Base-by-base conservation (phyloP, 2,888 invertebrate genomes). In the Lacanobia wlatinum region DNA sequence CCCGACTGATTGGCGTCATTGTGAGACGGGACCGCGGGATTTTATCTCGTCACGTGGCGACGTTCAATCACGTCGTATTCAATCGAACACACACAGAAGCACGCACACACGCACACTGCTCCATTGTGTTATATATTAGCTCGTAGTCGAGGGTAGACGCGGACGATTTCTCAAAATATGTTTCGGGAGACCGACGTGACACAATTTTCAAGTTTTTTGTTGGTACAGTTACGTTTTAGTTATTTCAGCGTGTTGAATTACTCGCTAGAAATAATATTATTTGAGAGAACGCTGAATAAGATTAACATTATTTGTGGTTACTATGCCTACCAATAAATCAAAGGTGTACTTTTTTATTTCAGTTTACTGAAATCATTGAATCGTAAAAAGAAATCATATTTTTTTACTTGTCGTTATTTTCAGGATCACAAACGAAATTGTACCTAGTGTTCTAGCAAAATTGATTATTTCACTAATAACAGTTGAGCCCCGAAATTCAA, bases 1-100 rank as follows among this genome's bases (percentile, higher is more conserved):
- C 87, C 86, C 84, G 79, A 59, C 88, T 93, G 93, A 94, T 94
- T 94, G 94, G 88, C 86, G 86, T 90, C 90, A 93, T 93, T 94
- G 93, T 94, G 87, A 83, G 86, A 78, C 81, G 83, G 84, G 87
- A 82, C 84, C 87, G 87, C 86, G 85, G 77, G 82, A 82, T 85
- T 84, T 87, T 90, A 88, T 88, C 86, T 82, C 82, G 87, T 87
- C 88, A 87, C 90, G 88, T 87, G 78, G 85, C 87, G 74, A 69
- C 79, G 85, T 87, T 90, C 92, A 93, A 93, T 93, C 93, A 92
- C 87, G 85, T 78, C 84, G 87, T 87, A 93, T 93, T 93, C 93
- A 92, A 87, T 89, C 84, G 83, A 83, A 86, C 84, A 82, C 76
- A 46, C 62, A 55, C 65, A 87, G 85, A 78, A 69, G 65, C 62